A percentile compares a stretch with the other conserved stretches of the same genome.
Conservation (phyloP, 1,140 invertebrate genomes). For the Philotrypesis tridentata region DNA sequence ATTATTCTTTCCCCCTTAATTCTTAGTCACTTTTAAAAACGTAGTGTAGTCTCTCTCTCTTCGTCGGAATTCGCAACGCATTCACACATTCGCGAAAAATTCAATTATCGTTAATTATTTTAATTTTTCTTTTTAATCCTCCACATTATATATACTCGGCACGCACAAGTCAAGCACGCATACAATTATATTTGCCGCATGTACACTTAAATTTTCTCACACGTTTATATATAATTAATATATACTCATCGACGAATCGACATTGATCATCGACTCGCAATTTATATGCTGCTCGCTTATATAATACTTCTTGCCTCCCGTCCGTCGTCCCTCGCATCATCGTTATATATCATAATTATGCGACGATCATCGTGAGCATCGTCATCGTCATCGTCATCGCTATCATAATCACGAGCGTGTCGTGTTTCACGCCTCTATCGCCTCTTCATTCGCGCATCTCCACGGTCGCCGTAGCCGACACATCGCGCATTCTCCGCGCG, state of each 20-base stretch:
- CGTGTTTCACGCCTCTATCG: not conserved
- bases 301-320: not conserved
- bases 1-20: conserved; percentile 51
- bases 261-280: conserved; percentile 50
- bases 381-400: not conserved
- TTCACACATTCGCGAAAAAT: conserved; percentile 44
- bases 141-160: conserved; percentile 9
- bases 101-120: conserved; percentile 39
- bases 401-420: not conserved
- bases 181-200: conserved; percentile 39
- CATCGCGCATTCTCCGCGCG: conserved; percentile 2
- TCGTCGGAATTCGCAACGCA: conserved; percentile 44
- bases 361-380: too few species aligned
- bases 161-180: conserved; percentile 27
- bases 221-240: conserved; percentile 3
- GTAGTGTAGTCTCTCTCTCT: conserved; percentile 63
- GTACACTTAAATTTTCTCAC: conserved; percentile 39
- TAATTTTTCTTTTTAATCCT: conserved; percentile 33
- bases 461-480: too few species aligned
- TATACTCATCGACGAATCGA: too few species aligned
- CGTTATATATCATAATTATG: too few species aligned
- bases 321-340: too few species aligned
- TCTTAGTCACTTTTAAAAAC: conserved; percentile 63
- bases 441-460: too few species aligned
- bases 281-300: conserved; percentile 4